Percentiles rank a stretch among this genome's conserved stretches.
Evolutionary conservation across 2,888 invertebrate species (phyloP).

Genomic region (Eubasilissa splendida): DNA sequence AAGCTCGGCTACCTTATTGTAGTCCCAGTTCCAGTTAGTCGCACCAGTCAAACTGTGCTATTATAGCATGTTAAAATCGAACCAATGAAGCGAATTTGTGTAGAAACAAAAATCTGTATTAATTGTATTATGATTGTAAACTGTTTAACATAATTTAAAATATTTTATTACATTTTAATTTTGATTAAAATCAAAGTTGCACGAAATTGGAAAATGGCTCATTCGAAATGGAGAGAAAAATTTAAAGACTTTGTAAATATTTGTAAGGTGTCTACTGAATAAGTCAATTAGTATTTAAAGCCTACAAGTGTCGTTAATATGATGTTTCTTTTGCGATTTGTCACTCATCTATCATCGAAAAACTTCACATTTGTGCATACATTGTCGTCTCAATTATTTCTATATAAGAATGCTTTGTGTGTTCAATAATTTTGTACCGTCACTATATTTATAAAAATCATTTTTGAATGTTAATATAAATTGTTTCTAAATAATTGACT

Average conservation of each 20-base stretch:
- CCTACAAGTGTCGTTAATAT: conserved; percentile 48
- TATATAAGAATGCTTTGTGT: conserved; percentile 51
- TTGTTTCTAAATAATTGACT: conserved; percentile 41
- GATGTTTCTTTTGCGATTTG: conserved; percentile 38
- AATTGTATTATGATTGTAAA: neutral
- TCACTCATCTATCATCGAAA: conserved; percentile 43
- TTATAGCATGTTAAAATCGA: neutral
- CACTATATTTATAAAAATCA: conserved; percentile 30
- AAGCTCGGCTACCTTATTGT: too few species aligned
- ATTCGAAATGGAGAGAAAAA: conserved; percentile 47
- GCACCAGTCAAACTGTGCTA: too few species aligned
- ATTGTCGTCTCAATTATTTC: conserved; percentile 40
- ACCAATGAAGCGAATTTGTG: neutral
- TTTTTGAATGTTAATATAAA: conserved; percentile 18
- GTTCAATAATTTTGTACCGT: conserved; percentile 47
- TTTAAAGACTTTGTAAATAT: conserved; percentile 45
- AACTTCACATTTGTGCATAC: conserved; percentile 42
- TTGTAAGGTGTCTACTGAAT: conserved; percentile 45
- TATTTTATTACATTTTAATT: neutral
- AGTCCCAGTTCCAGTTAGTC: too few species aligned
- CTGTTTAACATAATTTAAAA: too few species aligned
- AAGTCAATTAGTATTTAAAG: conserved; percentile 50
- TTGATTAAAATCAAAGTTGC: conserved; percentile 16
- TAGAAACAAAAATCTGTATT: neutral
- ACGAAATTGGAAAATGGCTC: conserved; percentile 36